A percentile compares a stretch with the other conserved stretches of the same genome.
phyloP scores from a whole-genome alignment of 2,888 invertebrate species.

The Drosophila ustulata region DNA sequence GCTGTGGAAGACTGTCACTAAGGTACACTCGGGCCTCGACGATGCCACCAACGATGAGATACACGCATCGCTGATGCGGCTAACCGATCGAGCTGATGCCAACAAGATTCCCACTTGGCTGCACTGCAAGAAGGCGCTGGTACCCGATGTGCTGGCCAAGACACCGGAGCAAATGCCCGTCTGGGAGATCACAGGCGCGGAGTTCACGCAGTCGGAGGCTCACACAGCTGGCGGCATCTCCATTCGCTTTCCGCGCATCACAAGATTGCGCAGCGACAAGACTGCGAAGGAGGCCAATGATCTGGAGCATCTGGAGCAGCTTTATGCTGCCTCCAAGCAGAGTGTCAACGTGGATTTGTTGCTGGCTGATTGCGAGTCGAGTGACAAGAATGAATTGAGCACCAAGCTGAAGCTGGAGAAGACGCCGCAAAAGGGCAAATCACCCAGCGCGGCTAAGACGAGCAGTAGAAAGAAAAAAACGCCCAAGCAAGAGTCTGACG shows the following conservation, averaged over 20 bases:
- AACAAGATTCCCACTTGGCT: conserved; percentile 92
- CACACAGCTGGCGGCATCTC: conserved; percentile 98
- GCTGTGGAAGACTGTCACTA: conserved; percentile 96
- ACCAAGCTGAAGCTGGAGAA: conserved; percentile 63
- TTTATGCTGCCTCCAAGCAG: conserved; percentile 89
- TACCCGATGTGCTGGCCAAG: conserved; percentile 95
- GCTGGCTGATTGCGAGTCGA: conserved; percentile 67
- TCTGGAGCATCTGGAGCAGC: conserved; percentile 89
- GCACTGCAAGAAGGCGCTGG: conserved; percentile 91
- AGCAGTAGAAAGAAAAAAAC: conserved; percentile 56
- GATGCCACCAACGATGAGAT: conserved; percentile 93
- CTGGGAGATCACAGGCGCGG: conserved; percentile 96
- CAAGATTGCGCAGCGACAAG: conserved; percentile 93
- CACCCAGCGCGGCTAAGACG: background rate
- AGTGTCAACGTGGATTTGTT: conserved; percentile 84
- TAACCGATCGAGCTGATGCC: conserved; percentile 92
- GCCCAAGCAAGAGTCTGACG: conserved; percentile 33
- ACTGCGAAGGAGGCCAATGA: conserved; percentile 93
- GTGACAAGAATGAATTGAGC: conserved; percentile 39
- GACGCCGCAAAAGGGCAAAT: conserved; percentile 62
- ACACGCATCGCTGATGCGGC: conserved; percentile 87
- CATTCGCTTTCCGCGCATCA: conserved; percentile 96
- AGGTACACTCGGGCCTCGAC: conserved; percentile 95
- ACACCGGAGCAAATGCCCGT: conserved; percentile 95
- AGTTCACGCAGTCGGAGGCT: conserved; percentile 91